Percentiles rank a stretch among this genome's conserved stretches.
phyloP scores from a whole-genome alignment of 1,140 invertebrate genomes.

The Trichonephila clavata region DNA sequence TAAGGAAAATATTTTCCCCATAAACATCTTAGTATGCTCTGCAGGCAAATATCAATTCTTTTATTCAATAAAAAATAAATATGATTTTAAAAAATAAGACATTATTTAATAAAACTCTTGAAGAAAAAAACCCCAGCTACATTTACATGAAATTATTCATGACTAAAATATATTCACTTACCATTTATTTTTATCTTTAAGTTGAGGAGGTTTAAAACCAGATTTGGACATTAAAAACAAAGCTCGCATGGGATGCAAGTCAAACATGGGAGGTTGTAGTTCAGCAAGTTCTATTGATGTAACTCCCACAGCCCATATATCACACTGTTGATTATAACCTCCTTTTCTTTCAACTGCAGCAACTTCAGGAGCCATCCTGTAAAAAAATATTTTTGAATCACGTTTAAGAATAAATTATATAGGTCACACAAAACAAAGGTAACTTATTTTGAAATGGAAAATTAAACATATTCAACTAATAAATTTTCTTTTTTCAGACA shows the following conservation, averaged over 20 bases:
- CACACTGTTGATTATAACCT: slow-evolving; percentile 99
- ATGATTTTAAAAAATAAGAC: background rate
- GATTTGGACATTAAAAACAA: slow-evolving; percentile 99
- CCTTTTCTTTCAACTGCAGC: slow-evolving; percentile 99
- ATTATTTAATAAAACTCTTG: background rate
- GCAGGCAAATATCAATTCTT: background rate
- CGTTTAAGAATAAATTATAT: too few species aligned
- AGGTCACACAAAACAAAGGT: too few species aligned
- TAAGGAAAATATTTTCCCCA: too few species aligned
- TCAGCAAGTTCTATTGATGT: slow-evolving; percentile 99
- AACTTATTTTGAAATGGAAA: too few species aligned
- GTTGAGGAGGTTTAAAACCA: slow-evolving; percentile 97
- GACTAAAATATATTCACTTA: slow-evolving; percentile 12
- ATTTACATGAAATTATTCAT: background rate
- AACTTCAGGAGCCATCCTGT: slow-evolving; percentile 86
- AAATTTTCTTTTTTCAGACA: too few species aligned
- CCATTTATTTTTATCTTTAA: slow-evolving; percentile 99
- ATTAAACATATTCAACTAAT: too few species aligned
- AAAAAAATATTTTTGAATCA: background rate
- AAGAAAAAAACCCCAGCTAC: background rate
- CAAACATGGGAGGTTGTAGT: slow-evolving; percentile 99
- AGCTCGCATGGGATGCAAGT: slow-evolving; percentile 98
- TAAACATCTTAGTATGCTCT: background rate
- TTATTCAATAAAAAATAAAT: too few species aligned
- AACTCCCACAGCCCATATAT: slow-evolving; percentile 99